A percentile compares a stretch with the other conserved stretches of the same genome.
phyloP scores from a whole-genome alignment of 2,888 invertebrate species.

The Cheilosia impressa region DNA sequence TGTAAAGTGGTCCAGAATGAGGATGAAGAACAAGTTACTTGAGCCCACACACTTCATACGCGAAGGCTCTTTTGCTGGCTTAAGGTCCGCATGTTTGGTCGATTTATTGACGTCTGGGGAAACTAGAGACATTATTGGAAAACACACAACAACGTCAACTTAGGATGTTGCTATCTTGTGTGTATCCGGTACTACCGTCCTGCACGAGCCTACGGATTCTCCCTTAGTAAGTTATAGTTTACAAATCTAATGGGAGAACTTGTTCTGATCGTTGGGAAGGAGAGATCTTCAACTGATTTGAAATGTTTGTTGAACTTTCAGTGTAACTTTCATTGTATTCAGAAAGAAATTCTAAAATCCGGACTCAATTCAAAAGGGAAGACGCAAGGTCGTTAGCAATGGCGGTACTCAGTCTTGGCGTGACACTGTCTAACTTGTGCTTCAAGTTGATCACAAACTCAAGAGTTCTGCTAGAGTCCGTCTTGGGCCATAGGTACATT shows the following conservation, averaged over 20 bases:
- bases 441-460: no score
- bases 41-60: constrained; percentile 34
- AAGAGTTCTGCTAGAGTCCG: no score
- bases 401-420: no score
- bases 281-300: background rate
- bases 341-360: no score
- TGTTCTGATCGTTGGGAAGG: background rate
- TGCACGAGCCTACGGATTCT: constrained; percentile 32
- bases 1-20: constrained; percentile 25
- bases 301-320: no score
- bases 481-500: no score
- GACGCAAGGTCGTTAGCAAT: no score
- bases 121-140: constrained; percentile 32
- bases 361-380: no score
- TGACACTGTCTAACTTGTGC: no score
- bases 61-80: background rate
- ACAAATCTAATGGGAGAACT: constrained; percentile 6
- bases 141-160: constrained; percentile 2
- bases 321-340: no score
- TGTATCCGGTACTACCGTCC: constrained; percentile 57
- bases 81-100: constrained; percentile 27
- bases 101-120: constrained; percentile 49
- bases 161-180: constrained; percentile 35
- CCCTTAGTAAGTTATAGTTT: background rate
- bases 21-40: constrained; percentile 39